phyloP scores from a whole-genome alignment of 2,797 vertebrate genomes.

The Ptychadena robeensis region DNA sequence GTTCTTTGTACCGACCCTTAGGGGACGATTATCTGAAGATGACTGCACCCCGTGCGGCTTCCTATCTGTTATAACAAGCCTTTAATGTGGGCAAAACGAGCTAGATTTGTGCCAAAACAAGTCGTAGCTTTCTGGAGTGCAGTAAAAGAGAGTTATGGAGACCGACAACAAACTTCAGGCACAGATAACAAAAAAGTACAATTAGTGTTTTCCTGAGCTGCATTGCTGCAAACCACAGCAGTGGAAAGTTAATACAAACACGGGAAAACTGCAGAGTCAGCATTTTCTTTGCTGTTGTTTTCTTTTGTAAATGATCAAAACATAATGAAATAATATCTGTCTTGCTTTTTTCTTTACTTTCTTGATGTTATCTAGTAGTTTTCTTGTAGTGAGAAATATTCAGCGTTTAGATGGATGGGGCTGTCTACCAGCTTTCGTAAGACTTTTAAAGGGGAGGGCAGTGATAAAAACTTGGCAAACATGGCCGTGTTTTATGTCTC shows the following conservation, averaged over 20 bases:
- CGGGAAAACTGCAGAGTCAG: slow-evolving; percentile 2
- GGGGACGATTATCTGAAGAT: slow-evolving; percentile 55
- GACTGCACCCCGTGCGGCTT: slow-evolving; percentile 46
- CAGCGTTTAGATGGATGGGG: neutral
- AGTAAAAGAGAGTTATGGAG: slow-evolving; percentile 33
- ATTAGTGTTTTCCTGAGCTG: neutral
- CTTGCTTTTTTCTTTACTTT: neutral
- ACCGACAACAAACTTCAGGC: slow-evolving; percentile 27
- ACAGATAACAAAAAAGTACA: slow-evolving; percentile 5
- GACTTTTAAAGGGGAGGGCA: neutral
- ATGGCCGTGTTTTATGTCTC: neutral
- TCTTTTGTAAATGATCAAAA: neutral
- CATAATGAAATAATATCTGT: neutral
- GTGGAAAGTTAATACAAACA: slow-evolving; percentile 12
- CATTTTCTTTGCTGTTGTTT: slow-evolving; percentile 12
- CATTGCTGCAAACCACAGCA: slow-evolving; percentile 9
- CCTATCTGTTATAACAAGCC: slow-evolving; percentile 51
- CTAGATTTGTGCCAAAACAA: slow-evolving; percentile 26
- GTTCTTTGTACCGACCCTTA: slow-evolving; percentile 27
- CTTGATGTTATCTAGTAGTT: neutral
- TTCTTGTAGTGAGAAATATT: slow-evolving; percentile 12
- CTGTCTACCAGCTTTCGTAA: slow-evolving; percentile 1
- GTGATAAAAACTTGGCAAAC: neutral
- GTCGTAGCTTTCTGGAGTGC: slow-evolving; percentile 13
- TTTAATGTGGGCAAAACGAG: slow-evolving; percentile 48